Percentiles rank a stretch among this genome's conserved stretches.
These are phyloP conservation scores for Chrysomallon squamiferum DNA, from an alignment of 1,140 invertebrate genomes.

Conservation along the genomic window DNA sequence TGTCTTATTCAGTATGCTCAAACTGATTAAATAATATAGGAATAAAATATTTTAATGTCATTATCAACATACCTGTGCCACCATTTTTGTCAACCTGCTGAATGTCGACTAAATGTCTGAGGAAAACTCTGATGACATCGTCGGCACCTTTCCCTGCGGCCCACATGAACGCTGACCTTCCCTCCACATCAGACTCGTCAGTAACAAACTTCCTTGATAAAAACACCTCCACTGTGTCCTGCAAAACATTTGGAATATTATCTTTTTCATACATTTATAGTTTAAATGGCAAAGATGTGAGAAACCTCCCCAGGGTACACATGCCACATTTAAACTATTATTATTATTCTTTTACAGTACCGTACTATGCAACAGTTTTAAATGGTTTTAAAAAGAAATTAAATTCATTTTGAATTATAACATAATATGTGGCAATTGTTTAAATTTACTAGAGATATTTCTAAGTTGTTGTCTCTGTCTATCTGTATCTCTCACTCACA, in stretches of 20 bases:
- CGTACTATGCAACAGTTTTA: too few relatives aligned
- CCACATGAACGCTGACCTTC: conserved; percentile 63
- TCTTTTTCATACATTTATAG: background rate
- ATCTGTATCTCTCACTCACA: too few relatives aligned
- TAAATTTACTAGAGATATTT: too few relatives aligned
- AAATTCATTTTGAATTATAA: background rate
- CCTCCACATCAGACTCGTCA: conserved; percentile 62
- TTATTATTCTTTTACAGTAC: too few relatives aligned
- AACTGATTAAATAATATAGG: too few relatives aligned
- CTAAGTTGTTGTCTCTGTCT: too few relatives aligned
- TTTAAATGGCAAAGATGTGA: background rate
- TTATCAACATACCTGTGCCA: conserved; percentile 52
- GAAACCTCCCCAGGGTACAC: background rate
- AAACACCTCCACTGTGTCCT: conserved; percentile 64
- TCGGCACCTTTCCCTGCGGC: conserved; percentile 62
- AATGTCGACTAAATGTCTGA: conserved; percentile 57
- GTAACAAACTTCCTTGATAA: conserved; percentile 48
- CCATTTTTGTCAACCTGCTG: conserved; percentile 62
- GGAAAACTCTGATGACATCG: conserved; percentile 56
- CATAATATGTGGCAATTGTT: background rate
- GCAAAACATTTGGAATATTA: background rate
- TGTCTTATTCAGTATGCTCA: too few relatives aligned
- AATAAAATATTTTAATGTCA: too few relatives aligned
- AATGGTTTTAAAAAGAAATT: background rate
- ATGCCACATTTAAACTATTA: background rate